Evolutionary conservation across 2,888 invertebrate species (phyloP).

Genomic region (Stenurella melanura): DNA sequence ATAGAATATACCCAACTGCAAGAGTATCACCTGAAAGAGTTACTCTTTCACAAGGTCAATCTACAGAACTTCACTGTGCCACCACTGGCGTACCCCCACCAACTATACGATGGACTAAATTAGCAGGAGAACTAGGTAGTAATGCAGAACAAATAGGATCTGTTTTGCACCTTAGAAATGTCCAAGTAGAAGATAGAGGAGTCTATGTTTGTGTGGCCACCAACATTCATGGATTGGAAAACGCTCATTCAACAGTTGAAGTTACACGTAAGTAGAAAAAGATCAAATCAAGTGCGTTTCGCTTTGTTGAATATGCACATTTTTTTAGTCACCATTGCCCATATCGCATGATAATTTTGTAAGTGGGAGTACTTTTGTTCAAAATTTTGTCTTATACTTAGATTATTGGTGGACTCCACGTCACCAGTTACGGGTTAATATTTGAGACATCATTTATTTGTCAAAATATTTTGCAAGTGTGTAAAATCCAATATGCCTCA

Average conservation of each 20-base stretch:
- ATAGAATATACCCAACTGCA: slow-evolving; percentile 72
- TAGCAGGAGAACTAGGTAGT: slow-evolving; percentile 76
- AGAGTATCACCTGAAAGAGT: slow-evolving; percentile 79
- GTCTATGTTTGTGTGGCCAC: slow-evolving; percentile 87
- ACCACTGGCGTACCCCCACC: slow-evolving; percentile 85
- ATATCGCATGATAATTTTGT: too few relatives aligned
- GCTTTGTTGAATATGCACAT: too few relatives aligned
- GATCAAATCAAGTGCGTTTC: background rate
- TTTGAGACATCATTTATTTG: too few relatives aligned
- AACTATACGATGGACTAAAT: slow-evolving; percentile 88
- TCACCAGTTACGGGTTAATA: too few relatives aligned
- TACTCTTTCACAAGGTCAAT: slow-evolving; percentile 80
- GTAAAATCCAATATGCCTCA: too few relatives aligned
- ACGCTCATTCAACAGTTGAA: slow-evolving; percentile 84
- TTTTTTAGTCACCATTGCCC: too few relatives aligned
- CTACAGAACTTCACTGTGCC: slow-evolving; percentile 84
- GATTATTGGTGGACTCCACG: too few relatives aligned
- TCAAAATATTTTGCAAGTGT: too few relatives aligned
- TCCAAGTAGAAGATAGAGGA: slow-evolving; percentile 85
- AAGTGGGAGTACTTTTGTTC: too few relatives aligned
- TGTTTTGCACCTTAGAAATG: slow-evolving; percentile 80
- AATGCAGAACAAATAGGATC: slow-evolving; percentile 77
- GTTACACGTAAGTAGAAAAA: slow-evolving; percentile 84
- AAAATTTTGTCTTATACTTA: too few relatives aligned
- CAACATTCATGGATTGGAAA: slow-evolving; percentile 77